These are phyloP conservation scores for Platyrinchus mystaceus DNA, from an alignment of 2,797 vertebrate genomes.

Conservation along the genomic window DNA sequence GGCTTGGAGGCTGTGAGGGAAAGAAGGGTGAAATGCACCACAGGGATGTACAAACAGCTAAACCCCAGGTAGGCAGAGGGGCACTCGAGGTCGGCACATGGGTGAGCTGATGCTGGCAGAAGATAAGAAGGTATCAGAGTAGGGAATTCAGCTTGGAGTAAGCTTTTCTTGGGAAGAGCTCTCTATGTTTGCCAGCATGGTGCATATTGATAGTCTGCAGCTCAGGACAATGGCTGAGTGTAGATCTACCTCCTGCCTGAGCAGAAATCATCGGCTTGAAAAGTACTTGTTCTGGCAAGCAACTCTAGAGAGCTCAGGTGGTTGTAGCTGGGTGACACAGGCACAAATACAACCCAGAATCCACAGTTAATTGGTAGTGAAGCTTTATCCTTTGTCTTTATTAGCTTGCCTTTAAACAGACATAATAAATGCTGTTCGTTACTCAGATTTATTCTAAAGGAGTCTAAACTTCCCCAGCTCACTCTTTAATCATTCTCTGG, in stretches of 20 bases:
- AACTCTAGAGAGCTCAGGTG: fast-evolving
- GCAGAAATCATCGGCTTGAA: not conserved
- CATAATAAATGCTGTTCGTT: not conserved
- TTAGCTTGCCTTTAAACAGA: slow-evolving; percentile 5
- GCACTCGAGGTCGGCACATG: fast-evolving
- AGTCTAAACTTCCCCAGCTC: not conserved
- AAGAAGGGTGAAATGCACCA: not conserved
- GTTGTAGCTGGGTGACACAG: not conserved
- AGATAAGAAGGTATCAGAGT: not conserved
- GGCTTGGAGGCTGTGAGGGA: not conserved
- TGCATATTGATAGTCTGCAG: not conserved
- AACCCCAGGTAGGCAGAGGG: not conserved
- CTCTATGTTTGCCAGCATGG: not conserved
- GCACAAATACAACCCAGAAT: not conserved
- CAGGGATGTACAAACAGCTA: not conserved
- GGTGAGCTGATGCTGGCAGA: not conserved
- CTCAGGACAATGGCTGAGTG: not conserved
- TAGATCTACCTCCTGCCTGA: not conserved
- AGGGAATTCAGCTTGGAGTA: not conserved
- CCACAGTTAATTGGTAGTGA: not conserved
- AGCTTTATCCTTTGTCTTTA: slow-evolving; percentile 36
- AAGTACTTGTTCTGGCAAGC: not conserved
- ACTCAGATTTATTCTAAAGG: slow-evolving; percentile 24
- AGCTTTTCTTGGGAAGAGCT: not conserved
- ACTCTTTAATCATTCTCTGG: slow-evolving; percentile 37